Conservation (phyloP, 2,888 invertebrate genomes). For the Parascotia fuliginaria region DNA sequence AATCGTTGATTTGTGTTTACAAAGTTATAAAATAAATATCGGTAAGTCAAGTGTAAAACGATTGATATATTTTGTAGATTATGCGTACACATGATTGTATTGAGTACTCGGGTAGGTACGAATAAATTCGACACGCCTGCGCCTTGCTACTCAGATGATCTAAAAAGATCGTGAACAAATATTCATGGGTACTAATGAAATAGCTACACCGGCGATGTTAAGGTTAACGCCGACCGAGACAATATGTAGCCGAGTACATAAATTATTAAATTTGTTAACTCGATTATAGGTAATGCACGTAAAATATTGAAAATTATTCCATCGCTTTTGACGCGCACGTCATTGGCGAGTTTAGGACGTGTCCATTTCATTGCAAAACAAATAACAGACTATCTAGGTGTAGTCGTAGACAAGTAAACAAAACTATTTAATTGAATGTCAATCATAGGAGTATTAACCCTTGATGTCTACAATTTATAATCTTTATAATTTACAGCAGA, state of each 20-base stretch:
- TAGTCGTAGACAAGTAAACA: background rate
- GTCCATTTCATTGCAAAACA: background rate
- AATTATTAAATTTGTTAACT: constrained; percentile 5
- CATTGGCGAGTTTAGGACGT: background rate
- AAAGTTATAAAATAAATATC: constrained; percentile 14
- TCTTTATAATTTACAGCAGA: background rate
- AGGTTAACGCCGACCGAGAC: constrained; percentile 26
- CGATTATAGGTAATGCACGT: background rate
- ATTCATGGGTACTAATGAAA: constrained; percentile 44
- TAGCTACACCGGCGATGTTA: constrained; percentile 45
- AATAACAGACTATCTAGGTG: no score
- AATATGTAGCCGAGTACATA: constrained; percentile 8
- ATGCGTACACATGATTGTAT: constrained; percentile 4
- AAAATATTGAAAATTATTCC: background rate
- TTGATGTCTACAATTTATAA: background rate
- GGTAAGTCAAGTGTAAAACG: constrained; percentile 33
- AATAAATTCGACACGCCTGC: constrained; percentile 60
- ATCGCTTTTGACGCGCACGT: background rate
- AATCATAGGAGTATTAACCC: background rate
- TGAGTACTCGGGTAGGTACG: constrained; percentile 1
- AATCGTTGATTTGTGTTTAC: constrained; percentile 2
- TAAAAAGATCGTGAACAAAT: constrained; percentile 64
- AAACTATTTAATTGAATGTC: constrained; percentile 4
- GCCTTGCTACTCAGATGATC: constrained; percentile 42
- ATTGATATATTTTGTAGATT: constrained; percentile 15